Conservation (phyloP, 2,113 vertebrate genomes). For the Lepus timidus region DNA sequence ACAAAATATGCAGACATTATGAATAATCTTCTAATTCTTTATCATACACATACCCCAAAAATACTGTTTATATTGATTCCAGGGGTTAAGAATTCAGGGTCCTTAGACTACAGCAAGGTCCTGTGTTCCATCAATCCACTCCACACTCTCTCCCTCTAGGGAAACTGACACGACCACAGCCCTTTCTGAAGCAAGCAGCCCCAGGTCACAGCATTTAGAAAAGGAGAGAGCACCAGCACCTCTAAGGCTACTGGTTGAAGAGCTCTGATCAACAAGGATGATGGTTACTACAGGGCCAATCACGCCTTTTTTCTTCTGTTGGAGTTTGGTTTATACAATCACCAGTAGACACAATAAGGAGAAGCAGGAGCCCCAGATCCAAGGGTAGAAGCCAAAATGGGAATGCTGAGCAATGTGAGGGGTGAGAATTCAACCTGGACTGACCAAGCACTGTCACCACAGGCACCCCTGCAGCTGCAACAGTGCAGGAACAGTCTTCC, state of each 20-base stretch:
- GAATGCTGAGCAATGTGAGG: neutral
- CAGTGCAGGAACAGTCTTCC: neutral
- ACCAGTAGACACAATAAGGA: neutral
- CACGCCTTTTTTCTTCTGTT: neutral
- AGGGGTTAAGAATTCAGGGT: slow-evolving; percentile 49
- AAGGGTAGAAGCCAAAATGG: slow-evolving; percentile 17
- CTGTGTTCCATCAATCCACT: neutral
- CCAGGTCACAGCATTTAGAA: too few relatives aligned
- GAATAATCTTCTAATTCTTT: slow-evolving; percentile 25
- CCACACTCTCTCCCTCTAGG: neutral
- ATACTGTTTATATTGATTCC: neutral
- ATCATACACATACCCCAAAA: neutral
- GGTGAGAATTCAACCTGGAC: neutral
- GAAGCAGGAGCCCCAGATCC: neutral
- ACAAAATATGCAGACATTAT: neutral
- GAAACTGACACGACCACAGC: neutral
- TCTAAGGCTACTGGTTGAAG: neutral
- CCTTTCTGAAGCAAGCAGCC: neutral
- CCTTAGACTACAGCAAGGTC: neutral
- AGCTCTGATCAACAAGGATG: neutral
- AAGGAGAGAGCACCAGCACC: neutral
- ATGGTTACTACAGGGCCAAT: neutral
- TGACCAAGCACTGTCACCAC: neutral
- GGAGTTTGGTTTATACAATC: neutral
- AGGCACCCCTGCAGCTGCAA: neutral